Conservation (phyloP, 1,140 invertebrate genomes). For the Drosophila prosaltans region DNA sequence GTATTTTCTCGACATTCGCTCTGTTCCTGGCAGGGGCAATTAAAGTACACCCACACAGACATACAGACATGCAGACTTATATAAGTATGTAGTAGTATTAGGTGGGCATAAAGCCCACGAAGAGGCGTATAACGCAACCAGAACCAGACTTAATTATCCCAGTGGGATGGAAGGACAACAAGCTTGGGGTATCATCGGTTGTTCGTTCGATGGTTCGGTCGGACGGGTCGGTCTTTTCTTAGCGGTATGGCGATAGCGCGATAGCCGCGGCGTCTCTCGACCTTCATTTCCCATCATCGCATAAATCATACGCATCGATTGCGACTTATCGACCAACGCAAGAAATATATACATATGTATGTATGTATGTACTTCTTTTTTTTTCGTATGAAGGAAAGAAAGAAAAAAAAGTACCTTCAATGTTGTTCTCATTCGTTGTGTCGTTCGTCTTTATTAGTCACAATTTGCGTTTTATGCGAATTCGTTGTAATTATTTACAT, state of each 20-base stretch:
- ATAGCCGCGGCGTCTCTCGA: slow-evolving; percentile 1
- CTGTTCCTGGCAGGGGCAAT: slow-evolving; percentile 38
- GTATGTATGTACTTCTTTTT: neutral
- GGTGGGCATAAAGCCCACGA: slow-evolving; percentile 10
- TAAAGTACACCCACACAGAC: slow-evolving; percentile 51
- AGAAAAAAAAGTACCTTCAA: slow-evolving; percentile 38
- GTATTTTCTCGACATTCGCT: neutral
- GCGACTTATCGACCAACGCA: slow-evolving; percentile 51
- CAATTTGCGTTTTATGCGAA: slow-evolving; percentile 57
- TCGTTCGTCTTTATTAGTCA: slow-evolving; percentile 54
- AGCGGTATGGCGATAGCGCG: slow-evolving; percentile 7
- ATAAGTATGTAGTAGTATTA: neutral
- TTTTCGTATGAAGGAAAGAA: slow-evolving; percentile 1
- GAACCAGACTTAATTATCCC: slow-evolving; percentile 36
- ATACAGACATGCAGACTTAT: neutral
- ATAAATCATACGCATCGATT: slow-evolving; percentile 63
- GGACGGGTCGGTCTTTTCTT: neutral
- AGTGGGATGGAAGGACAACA: slow-evolving; percentile 2
- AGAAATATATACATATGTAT: neutral
- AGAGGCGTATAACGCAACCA: slow-evolving; percentile 7
- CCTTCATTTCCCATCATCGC: slow-evolving; percentile 23
- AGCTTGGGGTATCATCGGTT: slow-evolving; percentile 6
- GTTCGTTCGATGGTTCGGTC: neutral
- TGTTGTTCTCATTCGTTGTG: slow-evolving; percentile 4
- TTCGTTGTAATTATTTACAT: slow-evolving; percentile 72